Conservation (phyloP, 2,797 vertebrate species). For the Poecilia gillii region DNA sequence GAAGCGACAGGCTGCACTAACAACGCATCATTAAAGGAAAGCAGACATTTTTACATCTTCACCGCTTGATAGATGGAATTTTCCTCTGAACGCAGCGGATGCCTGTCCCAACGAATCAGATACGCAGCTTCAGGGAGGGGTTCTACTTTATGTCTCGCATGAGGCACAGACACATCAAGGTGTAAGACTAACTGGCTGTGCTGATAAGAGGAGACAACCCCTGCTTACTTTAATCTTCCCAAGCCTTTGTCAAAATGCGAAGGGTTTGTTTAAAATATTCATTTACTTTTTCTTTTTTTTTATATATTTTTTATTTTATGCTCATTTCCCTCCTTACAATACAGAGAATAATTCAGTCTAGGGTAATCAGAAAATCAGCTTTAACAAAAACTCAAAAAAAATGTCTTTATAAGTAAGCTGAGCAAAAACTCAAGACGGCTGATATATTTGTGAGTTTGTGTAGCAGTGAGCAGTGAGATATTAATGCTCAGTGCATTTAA, state of each 20-base stretch:
- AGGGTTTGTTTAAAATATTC: conserved; percentile 38
- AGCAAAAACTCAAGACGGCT: conserved; percentile 36
- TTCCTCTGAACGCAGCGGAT: conserved; percentile 43
- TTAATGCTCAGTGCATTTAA: conserved; percentile 13
- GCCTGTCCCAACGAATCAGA: conserved; percentile 59
- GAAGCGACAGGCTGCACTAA: conserved; percentile 33
- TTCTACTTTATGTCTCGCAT: conserved; percentile 43
- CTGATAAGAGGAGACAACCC: conserved; percentile 68
- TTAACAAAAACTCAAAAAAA: conserved; percentile 27
- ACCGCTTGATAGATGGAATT: conserved; percentile 39
- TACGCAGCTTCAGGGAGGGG: conserved; percentile 45
- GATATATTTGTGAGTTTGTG: conserved; percentile 33
- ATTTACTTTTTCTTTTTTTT: conserved; percentile 2
- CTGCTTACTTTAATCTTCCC: conserved; percentile 65
- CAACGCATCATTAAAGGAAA: conserved; percentile 18
- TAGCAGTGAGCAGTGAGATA: conserved; percentile 32
- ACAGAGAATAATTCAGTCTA: conserved; percentile 46
- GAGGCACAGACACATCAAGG: conserved; percentile 39
- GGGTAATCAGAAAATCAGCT: conserved; percentile 53
- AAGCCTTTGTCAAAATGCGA: conserved; percentile 64
- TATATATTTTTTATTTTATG: background rate
- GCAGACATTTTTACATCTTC: conserved; percentile 29
- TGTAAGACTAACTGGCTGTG: conserved; percentile 53
- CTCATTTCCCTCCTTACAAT: background rate
- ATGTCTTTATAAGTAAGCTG: conserved; percentile 29